Base-by-base conservation (phyloP, 2,888 invertebrate species). In the Platypus cylindrus region DNA sequence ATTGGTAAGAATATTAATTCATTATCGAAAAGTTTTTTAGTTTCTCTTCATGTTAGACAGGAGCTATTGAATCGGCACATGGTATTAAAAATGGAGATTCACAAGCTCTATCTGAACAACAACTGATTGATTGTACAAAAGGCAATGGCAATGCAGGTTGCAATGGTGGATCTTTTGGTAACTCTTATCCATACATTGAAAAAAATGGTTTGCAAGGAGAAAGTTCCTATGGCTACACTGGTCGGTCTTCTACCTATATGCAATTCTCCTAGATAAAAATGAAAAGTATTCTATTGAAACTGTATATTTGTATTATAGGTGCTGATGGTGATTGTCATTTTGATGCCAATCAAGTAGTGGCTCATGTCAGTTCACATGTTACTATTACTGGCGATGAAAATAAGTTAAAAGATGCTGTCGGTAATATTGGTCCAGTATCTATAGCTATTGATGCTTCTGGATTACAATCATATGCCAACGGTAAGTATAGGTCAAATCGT, bases 51-150 rank as follows among this genome's bases (percentile, higher is more conserved):
- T n/a, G n/a, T 5, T 18, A 42, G 42, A 37, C 33, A 15, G 45
- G 41, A 3, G 32, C 44, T 7, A 13, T 42, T 8, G 45, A 45
- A 33, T 33, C 38, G 14, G 30, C 35, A 13, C 22, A 42, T 20
- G 32, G 22, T 16, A 14, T 38, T 1, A 40, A 33, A 31, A 38
- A 26, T 14, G 37, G 37, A 5, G 30, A 36, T 20, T 18, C 41
- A 11, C 23, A 35, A 4, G 32, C 36, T 17, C 24, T 45, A 9
- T 40, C 40, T 17, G 40, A 41, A 29, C 45, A 45, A 36, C 30
- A 40, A 24, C 20, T 45, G 27, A 25, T 45, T 5, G 45, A 45
- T 25, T 45, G 45, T 30, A 20, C 32, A n/a, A 29, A 15, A 9
- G 15, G 23, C 3, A 8, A 16, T 11, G 22, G 17, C 7, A 38